Conservation (phyloP, 1,140 invertebrate genomes). For the Eriosoma lanigerum region DNA sequence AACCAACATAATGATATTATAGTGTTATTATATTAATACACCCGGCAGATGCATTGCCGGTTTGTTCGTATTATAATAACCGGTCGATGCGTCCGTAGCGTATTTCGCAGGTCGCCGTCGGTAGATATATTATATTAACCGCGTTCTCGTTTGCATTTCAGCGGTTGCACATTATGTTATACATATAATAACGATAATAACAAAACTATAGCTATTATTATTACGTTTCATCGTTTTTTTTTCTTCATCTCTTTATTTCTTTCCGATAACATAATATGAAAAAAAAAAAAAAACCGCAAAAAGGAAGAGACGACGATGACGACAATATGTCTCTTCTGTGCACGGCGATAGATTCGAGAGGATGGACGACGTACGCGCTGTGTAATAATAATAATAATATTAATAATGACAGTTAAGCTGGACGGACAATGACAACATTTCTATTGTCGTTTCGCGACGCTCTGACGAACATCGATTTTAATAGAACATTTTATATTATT, state of each 20-base stretch:
- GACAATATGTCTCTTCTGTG: not conserved
- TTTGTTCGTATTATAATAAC: not conserved
- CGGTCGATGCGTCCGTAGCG: not conserved
- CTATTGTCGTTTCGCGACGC: too few relatives aligned
- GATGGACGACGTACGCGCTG: too few relatives aligned
- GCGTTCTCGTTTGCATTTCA: not conserved
- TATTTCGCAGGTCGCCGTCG: not conserved
- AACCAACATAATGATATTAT: not conserved
- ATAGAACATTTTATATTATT: too few relatives aligned
- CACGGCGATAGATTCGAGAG: not conserved
- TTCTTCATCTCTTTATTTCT: too few relatives aligned
- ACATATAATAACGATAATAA: too few relatives aligned
- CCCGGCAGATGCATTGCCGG: not conserved
- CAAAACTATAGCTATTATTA: too few relatives aligned
- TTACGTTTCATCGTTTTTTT: too few relatives aligned
- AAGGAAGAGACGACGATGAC: not conserved
- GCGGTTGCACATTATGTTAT: not conserved
- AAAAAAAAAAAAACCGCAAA: not conserved
- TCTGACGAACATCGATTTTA: too few relatives aligned
- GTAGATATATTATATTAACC: not conserved
- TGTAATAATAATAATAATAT: not conserved
- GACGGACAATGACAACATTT: slow-evolving; percentile 4
- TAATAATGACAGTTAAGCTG: not conserved
- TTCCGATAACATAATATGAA: not conserved
- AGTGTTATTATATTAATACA: too few relatives aligned